phyloP scores from a whole-genome alignment of 2,888 invertebrate species.

The Agonopterix alstromeriana region DNA sequence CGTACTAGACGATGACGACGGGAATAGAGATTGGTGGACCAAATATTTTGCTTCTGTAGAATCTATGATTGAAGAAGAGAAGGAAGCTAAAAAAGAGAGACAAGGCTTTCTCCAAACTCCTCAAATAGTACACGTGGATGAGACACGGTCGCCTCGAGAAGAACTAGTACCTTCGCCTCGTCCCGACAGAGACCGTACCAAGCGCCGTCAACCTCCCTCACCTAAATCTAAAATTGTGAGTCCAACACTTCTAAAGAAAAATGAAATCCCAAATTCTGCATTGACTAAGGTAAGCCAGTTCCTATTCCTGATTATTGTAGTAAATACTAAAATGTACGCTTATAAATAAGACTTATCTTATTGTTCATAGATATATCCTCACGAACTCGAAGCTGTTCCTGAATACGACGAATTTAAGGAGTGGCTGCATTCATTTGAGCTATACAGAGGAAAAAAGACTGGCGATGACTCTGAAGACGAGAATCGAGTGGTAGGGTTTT shows the following conservation, averaged over 20 bases:
- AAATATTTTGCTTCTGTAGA: slow-evolving; percentile 95
- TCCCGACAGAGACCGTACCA: slow-evolving; percentile 31
- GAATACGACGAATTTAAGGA: slow-evolving; percentile 92
- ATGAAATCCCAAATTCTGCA: slow-evolving; percentile 47
- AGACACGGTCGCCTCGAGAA: slow-evolving; percentile 33
- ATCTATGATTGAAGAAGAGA: slow-evolving; percentile 84
- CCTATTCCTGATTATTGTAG: neutral
- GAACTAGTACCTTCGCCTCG: slow-evolving; percentile 32
- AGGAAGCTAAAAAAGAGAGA: slow-evolving; percentile 78
- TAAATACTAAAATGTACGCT: neutral
- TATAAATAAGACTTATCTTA: neutral
- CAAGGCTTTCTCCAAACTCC: slow-evolving; percentile 39
- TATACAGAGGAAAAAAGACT: slow-evolving; percentile 92
- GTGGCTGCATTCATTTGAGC: slow-evolving; percentile 91
- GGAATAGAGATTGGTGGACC: slow-evolving; percentile 95
- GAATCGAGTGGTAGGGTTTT: slow-evolving; percentile 88
- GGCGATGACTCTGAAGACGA: slow-evolving; percentile 91
- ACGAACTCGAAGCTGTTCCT: slow-evolving; percentile 85
- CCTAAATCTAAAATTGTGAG: slow-evolving; percentile 36
- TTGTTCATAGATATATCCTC: slow-evolving; percentile 82
- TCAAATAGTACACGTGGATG: slow-evolving; percentile 40
- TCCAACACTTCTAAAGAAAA: slow-evolving; percentile 31
- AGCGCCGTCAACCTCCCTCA: slow-evolving; percentile 26
- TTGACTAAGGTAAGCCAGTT: slow-evolving; percentile 41
- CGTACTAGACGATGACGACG: slow-evolving; percentile 78